Percentiles rank a stretch among this genome's conserved stretches.
Evolutionary conservation across 2,113 vertebrate genomes (phyloP).

Genomic region (Pleuronectes platessa): DNA sequence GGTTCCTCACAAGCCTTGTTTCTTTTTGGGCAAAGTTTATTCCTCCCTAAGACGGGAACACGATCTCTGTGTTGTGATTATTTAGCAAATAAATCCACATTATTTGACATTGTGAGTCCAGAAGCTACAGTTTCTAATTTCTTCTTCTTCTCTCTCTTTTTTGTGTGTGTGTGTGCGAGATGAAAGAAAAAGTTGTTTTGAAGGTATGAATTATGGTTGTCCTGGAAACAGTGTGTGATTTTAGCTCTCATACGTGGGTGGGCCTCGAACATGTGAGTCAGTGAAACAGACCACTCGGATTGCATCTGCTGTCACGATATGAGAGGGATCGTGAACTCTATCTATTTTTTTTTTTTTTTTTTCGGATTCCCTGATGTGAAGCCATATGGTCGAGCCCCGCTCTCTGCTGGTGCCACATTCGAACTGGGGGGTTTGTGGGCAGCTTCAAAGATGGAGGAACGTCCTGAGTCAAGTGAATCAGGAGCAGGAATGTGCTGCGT

Average conservation of each 20-base stretch:
- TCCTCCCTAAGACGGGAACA: background rate
- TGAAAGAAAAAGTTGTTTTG: conserved; percentile 60
- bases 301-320: conserved; percentile 78
- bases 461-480: conserved; percentile 2
- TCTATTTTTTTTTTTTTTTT: conserved; percentile 47
- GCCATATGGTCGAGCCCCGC: conserved; percentile 54
- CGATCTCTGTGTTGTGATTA: background rate
- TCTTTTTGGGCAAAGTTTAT: background rate
- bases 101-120: conserved; percentile 21
- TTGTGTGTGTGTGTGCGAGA: conserved; percentile 2
- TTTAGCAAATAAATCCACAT: background rate
- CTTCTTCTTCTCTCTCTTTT: background rate
- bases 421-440: conserved; percentile 11
- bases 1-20: conserved; percentile 21
- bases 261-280: conserved; percentile 78
- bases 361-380: conserved; percentile 53
- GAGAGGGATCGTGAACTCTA: conserved; percentile 63
- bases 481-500: background rate
- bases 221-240: conserved; percentile 77
- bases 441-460: conserved; percentile 12
- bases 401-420: conserved; percentile 22
- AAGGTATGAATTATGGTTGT: conserved; percentile 75
- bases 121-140: conserved; percentile 28
- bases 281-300: conserved; percentile 68
- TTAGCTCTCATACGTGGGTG: conserved; percentile 72